These are phyloP conservation scores for Cyprinodon tularosa DNA, from an alignment of 2,113 vertebrate species.

Conservation along the genomic window DNA sequence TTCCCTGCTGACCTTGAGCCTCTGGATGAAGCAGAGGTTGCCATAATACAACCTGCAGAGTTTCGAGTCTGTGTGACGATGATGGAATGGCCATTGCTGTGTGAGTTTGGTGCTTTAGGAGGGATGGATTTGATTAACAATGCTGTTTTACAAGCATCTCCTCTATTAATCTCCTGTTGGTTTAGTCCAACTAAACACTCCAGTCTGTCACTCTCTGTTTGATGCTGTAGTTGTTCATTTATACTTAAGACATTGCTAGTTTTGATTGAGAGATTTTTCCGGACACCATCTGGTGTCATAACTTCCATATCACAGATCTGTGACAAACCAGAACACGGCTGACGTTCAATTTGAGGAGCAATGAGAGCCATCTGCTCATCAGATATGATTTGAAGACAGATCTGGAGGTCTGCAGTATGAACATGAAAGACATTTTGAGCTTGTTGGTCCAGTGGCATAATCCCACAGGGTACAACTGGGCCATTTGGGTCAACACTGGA, in stretches of 20 bases:
- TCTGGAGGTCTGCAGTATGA: constrained; percentile 79
- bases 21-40: constrained; percentile 25
- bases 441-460: constrained; percentile 49
- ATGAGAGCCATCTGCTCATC: constrained; percentile 80
- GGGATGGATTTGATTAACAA: constrained; percentile 9
- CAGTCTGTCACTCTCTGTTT: constrained; percentile 16
- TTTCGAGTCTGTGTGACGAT: constrained; percentile 23
- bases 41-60: background rate
- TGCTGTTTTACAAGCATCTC: constrained; percentile 7
- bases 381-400: constrained; percentile 81
- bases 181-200: constrained; percentile 1
- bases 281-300: background rate
- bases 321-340: constrained; percentile 10
- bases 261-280: constrained; percentile 9
- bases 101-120: constrained; percentile 13
- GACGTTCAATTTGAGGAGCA: constrained; percentile 74
- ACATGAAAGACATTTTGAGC: constrained; percentile 75
- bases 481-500: background rate
- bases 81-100: constrained; percentile 22
- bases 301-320: constrained; percentile 4
- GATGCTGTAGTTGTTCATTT: background rate
- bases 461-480: constrained; percentile 23
- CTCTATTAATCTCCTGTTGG: constrained; percentile 1
- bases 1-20: constrained; percentile 16
- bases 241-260: background rate